Evolutionary conservation across 2,888 invertebrate species (phyloP), one percentile per base, ranked within the genome.

Genomic region (Hydrotaea cyrtoneurina): DNA sequence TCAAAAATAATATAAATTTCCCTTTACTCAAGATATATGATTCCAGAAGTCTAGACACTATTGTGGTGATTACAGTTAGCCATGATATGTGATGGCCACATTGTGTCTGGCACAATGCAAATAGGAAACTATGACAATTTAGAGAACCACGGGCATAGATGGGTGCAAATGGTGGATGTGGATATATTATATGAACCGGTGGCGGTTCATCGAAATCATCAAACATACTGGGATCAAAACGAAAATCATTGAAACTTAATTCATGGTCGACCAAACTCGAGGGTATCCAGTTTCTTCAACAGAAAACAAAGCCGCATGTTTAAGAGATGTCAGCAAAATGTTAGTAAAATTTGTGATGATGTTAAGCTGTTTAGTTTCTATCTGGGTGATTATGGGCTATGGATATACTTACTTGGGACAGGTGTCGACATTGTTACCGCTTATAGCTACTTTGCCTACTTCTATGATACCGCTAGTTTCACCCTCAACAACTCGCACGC

Each of bases 401-500:
- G 4, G 39, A 11, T 5, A 53, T 74, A 91, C 94, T 95, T 93
- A 97, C 97, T 95, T 95, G 87, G 95, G 95, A 93, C 97, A 97
- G 46, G 95, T 95, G 89, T 95, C 95, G 76, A 96, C 95, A 91
- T 98, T 98, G 87, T 95, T 94, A 55, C 96, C 97, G 82, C 95
- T 94, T 77, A 97, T 93, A 46, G 97, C 96, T 78, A 94, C 94
- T 43, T 94, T 93, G 86, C 96, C 96, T 85, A 98, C 93, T 89
- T 96, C 94, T 82, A 98, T 93, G 59, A 95, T 94, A 83, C 95
- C 94, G 19, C 94, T 93, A 89, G 95, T 93, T 92, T 96, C 96
- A 80, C 97, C 94, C 90, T 96, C 96, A 57, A 98, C 94, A 76
- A 96, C 95, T 89, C 96, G 96, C 80, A 98, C 95, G 92, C 98